Conservation (phyloP, 2,797 vertebrate species). For the Luscinia luscinia region DNA sequence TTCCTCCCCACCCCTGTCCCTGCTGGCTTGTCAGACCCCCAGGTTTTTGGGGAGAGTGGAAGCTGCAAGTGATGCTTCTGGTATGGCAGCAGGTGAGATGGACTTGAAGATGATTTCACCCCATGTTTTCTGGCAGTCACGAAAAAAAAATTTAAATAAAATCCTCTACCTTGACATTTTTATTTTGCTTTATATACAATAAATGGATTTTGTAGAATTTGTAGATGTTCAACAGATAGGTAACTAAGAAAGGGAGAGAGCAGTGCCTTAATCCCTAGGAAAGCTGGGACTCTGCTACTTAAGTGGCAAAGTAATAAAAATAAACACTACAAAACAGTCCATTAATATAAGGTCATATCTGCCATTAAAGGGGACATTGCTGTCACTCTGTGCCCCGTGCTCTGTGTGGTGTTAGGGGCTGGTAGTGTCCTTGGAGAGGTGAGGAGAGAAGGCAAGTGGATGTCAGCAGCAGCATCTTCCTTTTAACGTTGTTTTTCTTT, state of each 20-base stretch:
- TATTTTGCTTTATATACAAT: not conserved
- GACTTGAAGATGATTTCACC: not conserved
- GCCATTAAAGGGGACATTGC: not conserved
- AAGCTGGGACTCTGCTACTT: not conserved
- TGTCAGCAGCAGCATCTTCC: not conserved
- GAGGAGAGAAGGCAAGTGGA: not conserved
- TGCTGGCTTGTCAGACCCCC: not conserved
- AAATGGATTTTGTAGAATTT: not conserved
- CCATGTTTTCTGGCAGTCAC: not conserved
- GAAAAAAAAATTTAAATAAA: not conserved
- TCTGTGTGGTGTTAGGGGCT: rapidly evolving
- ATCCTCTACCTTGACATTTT: not conserved
- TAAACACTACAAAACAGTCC: not conserved
- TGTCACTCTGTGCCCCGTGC: not conserved
- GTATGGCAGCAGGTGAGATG: not conserved
- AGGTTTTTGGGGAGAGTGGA: not conserved
- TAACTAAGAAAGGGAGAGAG: not conserved
- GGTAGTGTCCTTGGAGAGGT: not conserved
- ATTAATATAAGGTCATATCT: not conserved
- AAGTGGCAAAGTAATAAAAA: not conserved
- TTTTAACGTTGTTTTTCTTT: not conserved
- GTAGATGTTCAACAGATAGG: not conserved
- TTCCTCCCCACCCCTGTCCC: not conserved
- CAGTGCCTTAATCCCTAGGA: not conserved
- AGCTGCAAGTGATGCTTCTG: not conserved